Conservation (phyloP, 2,888 invertebrate species). For the Spodoptera picta region DNA sequence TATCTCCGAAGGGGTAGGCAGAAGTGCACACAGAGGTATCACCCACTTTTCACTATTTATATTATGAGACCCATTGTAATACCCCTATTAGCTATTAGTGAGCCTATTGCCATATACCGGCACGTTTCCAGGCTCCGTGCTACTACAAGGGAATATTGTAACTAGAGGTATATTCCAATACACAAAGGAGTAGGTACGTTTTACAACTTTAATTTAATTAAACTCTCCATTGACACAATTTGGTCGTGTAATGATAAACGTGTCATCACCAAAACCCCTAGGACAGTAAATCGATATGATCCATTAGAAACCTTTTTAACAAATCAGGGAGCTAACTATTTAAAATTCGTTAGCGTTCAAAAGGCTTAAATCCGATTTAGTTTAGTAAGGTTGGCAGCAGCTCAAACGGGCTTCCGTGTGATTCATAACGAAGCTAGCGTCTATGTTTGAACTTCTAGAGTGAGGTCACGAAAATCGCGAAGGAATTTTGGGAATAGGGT, state of each 20-base stretch:
- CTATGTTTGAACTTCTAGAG: conserved; percentile 50
- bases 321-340: conserved; percentile 68
- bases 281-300: conserved; percentile 52
- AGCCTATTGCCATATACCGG: too few species aligned
- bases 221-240: neutral
- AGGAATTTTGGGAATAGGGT: too few species aligned
- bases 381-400: conserved; percentile 68
- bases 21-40: too few species aligned
- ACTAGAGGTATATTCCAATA: too few species aligned
- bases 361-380: conserved; percentile 73
- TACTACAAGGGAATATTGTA: too few species aligned
- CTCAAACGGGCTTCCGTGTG: conserved; percentile 69
- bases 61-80: too few species aligned
- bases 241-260: conserved; percentile 19
- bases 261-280: conserved; percentile 30
- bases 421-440: conserved; percentile 60
- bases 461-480: conserved; percentile 37
- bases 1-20: too few species aligned
- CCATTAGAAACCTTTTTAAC: conserved; percentile 55
- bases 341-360: conserved; percentile 74
- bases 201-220: too few species aligned
- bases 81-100: too few species aligned
- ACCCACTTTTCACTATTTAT: too few species aligned
- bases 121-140: too few species aligned
- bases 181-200: too few species aligned